phyloP scores from a whole-genome alignment of 1,140 invertebrate genomes.

The Holotrichia oblita region DNA sequence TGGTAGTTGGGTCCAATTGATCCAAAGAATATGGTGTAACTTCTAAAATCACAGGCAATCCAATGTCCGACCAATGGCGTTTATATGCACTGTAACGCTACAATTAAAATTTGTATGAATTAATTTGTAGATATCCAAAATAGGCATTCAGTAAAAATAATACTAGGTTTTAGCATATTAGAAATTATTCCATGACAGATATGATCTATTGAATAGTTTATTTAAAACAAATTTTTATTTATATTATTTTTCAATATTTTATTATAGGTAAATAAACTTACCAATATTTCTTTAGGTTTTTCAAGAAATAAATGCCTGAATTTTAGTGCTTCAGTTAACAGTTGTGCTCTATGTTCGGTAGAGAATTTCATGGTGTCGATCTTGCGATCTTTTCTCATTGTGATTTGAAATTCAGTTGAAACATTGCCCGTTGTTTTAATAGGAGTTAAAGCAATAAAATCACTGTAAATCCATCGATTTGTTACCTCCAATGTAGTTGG shows the following conservation, averaged over 20 bases:
- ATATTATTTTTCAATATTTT: slow-evolving; percentile 7
- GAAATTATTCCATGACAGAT: too few species aligned
- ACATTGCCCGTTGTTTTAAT: slow-evolving; percentile 64
- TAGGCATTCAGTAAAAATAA: too few species aligned
- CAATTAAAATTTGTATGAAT: slow-evolving; percentile 53
- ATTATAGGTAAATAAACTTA: slow-evolving; percentile 61
- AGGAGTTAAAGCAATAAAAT: slow-evolving; percentile 81
- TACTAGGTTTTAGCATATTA: too few species aligned
- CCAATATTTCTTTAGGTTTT: slow-evolving; percentile 78
- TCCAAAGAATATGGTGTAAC: slow-evolving; percentile 89
- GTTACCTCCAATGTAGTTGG: slow-evolving; percentile 94
- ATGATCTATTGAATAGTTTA: too few species aligned
- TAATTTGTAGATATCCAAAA: too few species aligned
- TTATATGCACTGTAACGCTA: slow-evolving; percentile 93
- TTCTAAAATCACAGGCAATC: slow-evolving; percentile 87
- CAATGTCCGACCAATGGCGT: slow-evolving; percentile 93
- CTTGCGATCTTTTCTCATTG: slow-evolving; percentile 90
- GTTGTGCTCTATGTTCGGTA: slow-evolving; percentile 92
- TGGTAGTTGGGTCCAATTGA: slow-evolving; percentile 88
- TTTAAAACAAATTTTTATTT: too few species aligned
- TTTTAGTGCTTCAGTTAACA: slow-evolving; percentile 91
- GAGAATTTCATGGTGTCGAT: slow-evolving; percentile 96
- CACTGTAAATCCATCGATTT: slow-evolving; percentile 91
- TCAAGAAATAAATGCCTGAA: slow-evolving; percentile 82
- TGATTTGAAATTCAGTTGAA: slow-evolving; percentile 84